A percentile compares a stretch with the other conserved stretches of the same genome.
Evolutionary conservation across 2,888 invertebrate genomes (phyloP).

Genomic region (Eurois occulta): DNA sequence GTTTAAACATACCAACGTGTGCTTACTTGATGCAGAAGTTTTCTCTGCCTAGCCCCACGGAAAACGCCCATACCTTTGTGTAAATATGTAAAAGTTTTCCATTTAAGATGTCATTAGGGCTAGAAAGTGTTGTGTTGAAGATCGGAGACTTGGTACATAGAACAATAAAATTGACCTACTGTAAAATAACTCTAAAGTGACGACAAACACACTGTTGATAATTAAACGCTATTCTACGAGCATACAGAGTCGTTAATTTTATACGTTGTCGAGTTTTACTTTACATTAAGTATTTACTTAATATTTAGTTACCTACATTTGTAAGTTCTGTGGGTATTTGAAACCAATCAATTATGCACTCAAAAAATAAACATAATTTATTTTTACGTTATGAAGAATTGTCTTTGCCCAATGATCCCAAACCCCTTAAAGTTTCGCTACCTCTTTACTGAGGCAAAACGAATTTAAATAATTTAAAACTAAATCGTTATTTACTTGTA

Average conservation of each 20-base stretch:
- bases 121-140: conserved; percentile 22
- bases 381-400: background rate
- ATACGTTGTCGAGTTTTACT: conserved; percentile 42
- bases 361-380: background rate
- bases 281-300: conserved; percentile 42
- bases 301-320: conserved; percentile 38
- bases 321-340: background rate
- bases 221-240: conserved; percentile 58
- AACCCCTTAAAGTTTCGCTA: background rate
- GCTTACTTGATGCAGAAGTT: background rate
- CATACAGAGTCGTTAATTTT: conserved; percentile 52
- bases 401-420: background rate
- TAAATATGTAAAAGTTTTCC: background rate
- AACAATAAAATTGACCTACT: conserved; percentile 30
- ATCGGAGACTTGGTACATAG: conserved; percentile 25
- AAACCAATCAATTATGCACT: background rate
- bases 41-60: background rate
- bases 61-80: background rate
- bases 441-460: background rate
- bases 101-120: conserved; percentile 7
- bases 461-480: too few relatives aligned
- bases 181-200: conserved; percentile 23
- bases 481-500: background rate
- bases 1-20: background rate
- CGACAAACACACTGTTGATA: conserved; percentile 44